phyloP scores from a whole-genome alignment of 1,140 invertebrate genomes.

The Drosophila neocordata region DNA sequence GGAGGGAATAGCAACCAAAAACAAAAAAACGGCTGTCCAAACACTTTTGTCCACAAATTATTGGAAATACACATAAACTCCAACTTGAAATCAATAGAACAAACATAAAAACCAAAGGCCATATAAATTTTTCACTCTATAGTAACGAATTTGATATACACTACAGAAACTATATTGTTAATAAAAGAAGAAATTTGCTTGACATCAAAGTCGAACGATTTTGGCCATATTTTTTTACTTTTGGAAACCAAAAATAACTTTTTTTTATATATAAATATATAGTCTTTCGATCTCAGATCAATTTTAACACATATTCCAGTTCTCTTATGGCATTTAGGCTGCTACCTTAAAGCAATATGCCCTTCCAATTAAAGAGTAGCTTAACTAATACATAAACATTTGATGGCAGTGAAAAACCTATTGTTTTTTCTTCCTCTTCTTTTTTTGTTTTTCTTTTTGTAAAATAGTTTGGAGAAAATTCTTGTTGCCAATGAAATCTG shows the following conservation, averaged over 20 bases:
- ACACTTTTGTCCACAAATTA: background rate
- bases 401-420: background rate
- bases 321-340: no score
- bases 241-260: no score
- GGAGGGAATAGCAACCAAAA: background rate
- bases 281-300: no score
- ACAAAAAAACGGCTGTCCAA: conserved; percentile 6
- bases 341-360: background rate
- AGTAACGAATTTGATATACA: background rate
- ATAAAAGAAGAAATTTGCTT: no score
- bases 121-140: background rate
- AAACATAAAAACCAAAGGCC: background rate
- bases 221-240: no score
- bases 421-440: no score
- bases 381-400: background rate
- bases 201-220: no score
- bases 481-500: background rate
- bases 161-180: no score
- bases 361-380: no score
- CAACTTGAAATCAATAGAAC: conserved; percentile 6
- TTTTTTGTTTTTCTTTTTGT: no score
- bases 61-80: background rate
- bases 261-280: no score
- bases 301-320: no score
- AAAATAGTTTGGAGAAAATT: background rate